Evolutionary conservation across 2,888 invertebrate genomes (phyloP), one percentile per base, ranked within the genome.

Genomic region (Dynastes tityus): DNA sequence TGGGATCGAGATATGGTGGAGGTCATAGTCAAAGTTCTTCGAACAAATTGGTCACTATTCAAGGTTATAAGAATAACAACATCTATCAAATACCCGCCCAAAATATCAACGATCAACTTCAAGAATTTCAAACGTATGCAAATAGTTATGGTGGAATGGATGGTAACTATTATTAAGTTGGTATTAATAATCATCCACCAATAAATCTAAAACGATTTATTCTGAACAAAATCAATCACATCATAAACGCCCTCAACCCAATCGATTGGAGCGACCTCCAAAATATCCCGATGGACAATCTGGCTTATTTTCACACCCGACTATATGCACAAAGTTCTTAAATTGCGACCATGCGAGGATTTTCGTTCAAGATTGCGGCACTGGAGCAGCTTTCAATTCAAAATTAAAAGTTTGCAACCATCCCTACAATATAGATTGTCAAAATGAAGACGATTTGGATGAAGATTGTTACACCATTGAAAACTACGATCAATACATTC

Each of bases 361-460:
- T 0, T 89, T 90, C 80, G 85, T 92, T 1, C 91, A 91, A 87
- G 88, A 89, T 68, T 94, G 94, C 85, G 92, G 90, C 2, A 91
- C 92, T 1, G 93, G 93, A 22, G 93, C 93, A 0, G 90, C 92
- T 0, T 94, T 92, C 81, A 92, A 91, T 85, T 89, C 91, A 0
- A 80, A 83, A 1, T 83, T 89, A 61, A 88, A 88, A 64, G 88
- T 89, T 9, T 94, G 94, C 83, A 93, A 93, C 85, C 91, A 89
- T 86, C 91, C 92, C 0, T 85, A 89, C 58, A 92, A 92, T 77
- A 93, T 93, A 0, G 85, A 90, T 67, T 92, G 92, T 76, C 16
- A 73, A 8, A 71, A 16, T 49, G 61, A 58, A 49, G 32, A 13
- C 49, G 29, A 27, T 27, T 29, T 32, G 2, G 22, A 64, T 13